Evolutionary conservation across 1,140 invertebrate species (phyloP).

Genomic region (Asobara japonica): DNA sequence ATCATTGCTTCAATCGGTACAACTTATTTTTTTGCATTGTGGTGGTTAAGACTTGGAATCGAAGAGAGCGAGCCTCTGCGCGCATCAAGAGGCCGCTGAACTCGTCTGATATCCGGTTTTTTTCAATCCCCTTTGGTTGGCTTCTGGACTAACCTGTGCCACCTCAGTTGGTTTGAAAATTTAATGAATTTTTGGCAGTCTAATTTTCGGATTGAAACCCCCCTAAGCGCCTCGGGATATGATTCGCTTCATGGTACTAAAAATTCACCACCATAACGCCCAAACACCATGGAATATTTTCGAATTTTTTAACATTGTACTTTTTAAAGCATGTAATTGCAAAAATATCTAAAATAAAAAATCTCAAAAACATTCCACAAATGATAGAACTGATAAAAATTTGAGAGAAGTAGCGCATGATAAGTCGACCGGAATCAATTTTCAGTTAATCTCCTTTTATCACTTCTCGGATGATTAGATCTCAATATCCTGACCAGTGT

Average conservation of each 20-base stretch:
- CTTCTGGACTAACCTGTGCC: conserved; percentile 1
- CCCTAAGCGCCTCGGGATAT: too few relatives aligned
- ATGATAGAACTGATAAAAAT: too few relatives aligned
- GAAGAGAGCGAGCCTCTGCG: neutral
- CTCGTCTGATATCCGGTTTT: conserved; percentile 7
- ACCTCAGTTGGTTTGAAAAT: neutral
- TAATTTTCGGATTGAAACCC: too few relatives aligned
- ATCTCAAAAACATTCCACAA: too few relatives aligned
- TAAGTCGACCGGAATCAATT: neutral
- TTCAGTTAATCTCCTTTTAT: neutral
- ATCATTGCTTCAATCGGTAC: neutral
- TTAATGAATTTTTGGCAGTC: neutral
- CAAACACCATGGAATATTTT: too few relatives aligned
- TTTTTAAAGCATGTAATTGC: too few relatives aligned
- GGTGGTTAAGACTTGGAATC: neutral
- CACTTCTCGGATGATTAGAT: neutral
- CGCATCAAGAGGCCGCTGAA: neutral
- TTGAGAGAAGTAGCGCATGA: too few relatives aligned
- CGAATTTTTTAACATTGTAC: too few relatives aligned
- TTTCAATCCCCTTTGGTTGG: neutral
- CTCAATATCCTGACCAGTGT: neutral
- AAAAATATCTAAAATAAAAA: too few relatives aligned
- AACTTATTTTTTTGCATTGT: neutral
- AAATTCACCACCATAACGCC: too few relatives aligned
- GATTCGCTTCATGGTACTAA: too few relatives aligned